Evolutionary conservation across 2,888 invertebrate species (phyloP).

Genomic region (Pheosia gnoma): DNA sequence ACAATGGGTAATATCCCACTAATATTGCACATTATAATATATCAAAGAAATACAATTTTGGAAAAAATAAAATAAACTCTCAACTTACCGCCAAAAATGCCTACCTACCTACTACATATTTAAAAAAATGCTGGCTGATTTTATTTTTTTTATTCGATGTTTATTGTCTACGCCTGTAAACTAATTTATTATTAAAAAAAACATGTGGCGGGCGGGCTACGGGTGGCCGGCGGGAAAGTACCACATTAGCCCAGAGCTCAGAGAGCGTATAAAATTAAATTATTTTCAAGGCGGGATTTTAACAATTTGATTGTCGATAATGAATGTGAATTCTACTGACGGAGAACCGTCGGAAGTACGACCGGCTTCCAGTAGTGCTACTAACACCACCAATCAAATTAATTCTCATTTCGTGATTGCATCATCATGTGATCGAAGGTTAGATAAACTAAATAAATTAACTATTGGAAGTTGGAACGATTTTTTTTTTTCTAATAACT

Average conservation of each 20-base stretch:
- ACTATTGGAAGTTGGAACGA: not conserved
- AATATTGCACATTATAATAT: too few relatives aligned
- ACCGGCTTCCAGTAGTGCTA: conserved; percentile 27
- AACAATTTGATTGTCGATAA: conserved; percentile 7
- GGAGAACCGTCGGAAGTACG: conserved; percentile 26
- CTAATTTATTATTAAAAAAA: not conserved
- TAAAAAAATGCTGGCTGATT: not conserved
- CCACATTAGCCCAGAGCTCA: not conserved
- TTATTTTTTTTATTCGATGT: not conserved
- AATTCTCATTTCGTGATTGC: conserved; percentile 60
- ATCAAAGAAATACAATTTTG: too few relatives aligned
- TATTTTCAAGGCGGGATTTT: not conserved
- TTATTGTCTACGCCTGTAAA: not conserved
- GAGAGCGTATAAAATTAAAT: too few relatives aligned
- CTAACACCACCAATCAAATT: conserved; percentile 32
- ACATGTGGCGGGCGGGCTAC: too few relatives aligned
- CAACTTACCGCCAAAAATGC: too few relatives aligned
- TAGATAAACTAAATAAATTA: conserved; percentile 6
- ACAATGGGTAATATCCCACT: too few relatives aligned
- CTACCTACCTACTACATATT: not conserved
- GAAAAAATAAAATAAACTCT: too few relatives aligned
- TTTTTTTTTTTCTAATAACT: not conserved
- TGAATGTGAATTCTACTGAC: conserved; percentile 41
- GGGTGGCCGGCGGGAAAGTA: not conserved
- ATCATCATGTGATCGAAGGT: conserved; percentile 57